These are phyloP conservation scores for Murina feae DNA, from an alignment of 2,113 vertebrate species.

Conservation along the genomic window DNA sequence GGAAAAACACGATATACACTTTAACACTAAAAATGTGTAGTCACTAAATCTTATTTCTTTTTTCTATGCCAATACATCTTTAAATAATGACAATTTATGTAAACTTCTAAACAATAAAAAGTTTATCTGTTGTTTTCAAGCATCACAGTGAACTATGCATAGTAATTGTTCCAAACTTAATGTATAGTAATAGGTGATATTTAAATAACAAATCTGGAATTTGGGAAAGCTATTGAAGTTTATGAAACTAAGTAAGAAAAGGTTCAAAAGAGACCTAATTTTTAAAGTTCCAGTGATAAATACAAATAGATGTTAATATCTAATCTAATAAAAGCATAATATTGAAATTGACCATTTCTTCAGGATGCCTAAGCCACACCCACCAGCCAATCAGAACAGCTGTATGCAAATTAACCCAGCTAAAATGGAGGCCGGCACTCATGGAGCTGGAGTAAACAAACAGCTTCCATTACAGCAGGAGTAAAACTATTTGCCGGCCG, in stretches of 20 bases:
- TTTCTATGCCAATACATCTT: neutral
- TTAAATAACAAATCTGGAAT: conserved; percentile 54
- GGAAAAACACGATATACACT: neutral
- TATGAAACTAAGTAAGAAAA: conserved; percentile 48
- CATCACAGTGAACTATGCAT: neutral
- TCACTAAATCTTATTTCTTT: conserved; percentile 4
- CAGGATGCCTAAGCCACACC: too few species aligned
- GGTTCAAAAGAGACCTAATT: conserved; percentile 37
- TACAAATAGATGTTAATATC: conserved; percentile 35
- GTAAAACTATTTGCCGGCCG: too few species aligned
- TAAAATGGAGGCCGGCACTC: too few species aligned
- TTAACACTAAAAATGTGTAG: neutral
- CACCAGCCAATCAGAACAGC: too few species aligned
- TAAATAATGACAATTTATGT: conserved; percentile 8
- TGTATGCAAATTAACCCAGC: too few species aligned
- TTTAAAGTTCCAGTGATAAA: conserved; percentile 46
- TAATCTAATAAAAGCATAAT: too few species aligned
- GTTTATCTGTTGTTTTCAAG: neutral
- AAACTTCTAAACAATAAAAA: conserved; percentile 36
- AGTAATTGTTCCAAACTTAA: neutral
- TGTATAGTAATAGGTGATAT: neutral
- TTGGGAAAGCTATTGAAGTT: conserved; percentile 47
- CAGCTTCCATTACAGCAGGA: too few species aligned
- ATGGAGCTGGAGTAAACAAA: too few species aligned
- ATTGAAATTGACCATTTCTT: too few species aligned